These are phyloP conservation scores for Parochlus steinenii DNA, from an alignment of 2,888 invertebrate species.

Conservation along the genomic window DNA sequence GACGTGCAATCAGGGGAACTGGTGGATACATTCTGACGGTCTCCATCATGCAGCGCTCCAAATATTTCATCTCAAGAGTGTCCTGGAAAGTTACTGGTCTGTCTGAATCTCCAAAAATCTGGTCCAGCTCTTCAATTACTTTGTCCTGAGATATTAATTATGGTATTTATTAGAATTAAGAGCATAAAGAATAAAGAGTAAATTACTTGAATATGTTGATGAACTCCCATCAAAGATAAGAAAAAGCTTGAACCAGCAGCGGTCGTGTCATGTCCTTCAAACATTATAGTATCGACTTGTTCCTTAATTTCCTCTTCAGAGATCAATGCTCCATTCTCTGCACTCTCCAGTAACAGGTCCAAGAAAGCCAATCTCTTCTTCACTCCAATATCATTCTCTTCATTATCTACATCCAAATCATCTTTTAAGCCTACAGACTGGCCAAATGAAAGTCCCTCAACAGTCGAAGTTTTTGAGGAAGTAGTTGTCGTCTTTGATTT, in stretches of 20 bases:
- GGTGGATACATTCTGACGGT: conserved; percentile 65
- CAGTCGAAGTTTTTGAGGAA: conserved; percentile 27
- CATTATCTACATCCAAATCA: conserved; percentile 65
- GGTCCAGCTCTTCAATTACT: conserved; percentile 53
- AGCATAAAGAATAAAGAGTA: conserved; percentile 17
- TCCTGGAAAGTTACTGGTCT: conserved; percentile 64
- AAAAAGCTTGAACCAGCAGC: conserved; percentile 69
- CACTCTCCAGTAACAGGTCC: conserved; percentile 66
- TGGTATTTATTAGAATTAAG: conserved; percentile 18
- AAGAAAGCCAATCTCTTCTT: conserved; percentile 75
- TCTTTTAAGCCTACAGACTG: conserved; percentile 58
- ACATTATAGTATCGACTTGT: conserved; percentile 76
- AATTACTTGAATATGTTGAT: conserved; percentile 47
- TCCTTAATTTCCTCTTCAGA: conserved; percentile 66
- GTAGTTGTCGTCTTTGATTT: conserved; percentile 14
- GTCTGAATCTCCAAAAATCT: conserved; percentile 59
- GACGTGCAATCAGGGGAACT: conserved; percentile 57
- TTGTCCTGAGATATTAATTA: conserved; percentile 28
- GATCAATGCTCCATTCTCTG: conserved; percentile 51
- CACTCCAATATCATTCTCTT: conserved; percentile 58
- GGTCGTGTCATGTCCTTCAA: conserved; percentile 73
- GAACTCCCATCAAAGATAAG: conserved; percentile 58
- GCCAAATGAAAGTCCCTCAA: conserved; percentile 53
- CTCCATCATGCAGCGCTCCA: conserved; percentile 68
- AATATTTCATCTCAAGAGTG: conserved; percentile 70